Evolutionary conservation across 2,113 vertebrate genomes (phyloP).

Genomic region (Chaetorhynchus papuensis): DNA sequence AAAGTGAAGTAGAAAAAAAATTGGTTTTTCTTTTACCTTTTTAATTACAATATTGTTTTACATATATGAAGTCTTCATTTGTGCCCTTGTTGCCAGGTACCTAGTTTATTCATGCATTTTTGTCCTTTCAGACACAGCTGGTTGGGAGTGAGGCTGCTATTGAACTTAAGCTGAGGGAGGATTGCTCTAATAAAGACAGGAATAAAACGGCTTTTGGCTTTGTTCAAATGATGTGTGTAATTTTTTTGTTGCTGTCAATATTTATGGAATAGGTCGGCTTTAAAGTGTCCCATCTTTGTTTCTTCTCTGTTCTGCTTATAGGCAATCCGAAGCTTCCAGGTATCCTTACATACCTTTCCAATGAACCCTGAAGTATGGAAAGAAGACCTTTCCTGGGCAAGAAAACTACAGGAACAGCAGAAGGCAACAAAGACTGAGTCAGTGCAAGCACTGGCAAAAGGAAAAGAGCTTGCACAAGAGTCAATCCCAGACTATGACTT

Average conservation of each 20-base stretch:
- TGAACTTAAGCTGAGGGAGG: background rate
- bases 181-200: background rate
- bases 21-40: background rate
- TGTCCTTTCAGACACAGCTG: background rate
- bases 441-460: conserved; percentile 61
- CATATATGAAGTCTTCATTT: background rate
- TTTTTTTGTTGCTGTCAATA: background rate
- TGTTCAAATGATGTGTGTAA: background rate
- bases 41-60: background rate
- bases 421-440: conserved; percentile 63
- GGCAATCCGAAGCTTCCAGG: conserved; percentile 92
- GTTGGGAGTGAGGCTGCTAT: background rate
- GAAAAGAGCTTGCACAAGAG: conserved; percentile 68
- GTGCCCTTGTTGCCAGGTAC: background rate
- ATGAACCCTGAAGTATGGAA: conserved; percentile 85
- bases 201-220: background rate
- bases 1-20: background rate
- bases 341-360: conserved; percentile 87
- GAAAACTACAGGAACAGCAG: conserved; percentile 76
- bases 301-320: conserved; percentile 27
- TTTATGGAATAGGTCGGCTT: background rate
- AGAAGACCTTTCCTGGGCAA: conserved; percentile 90
- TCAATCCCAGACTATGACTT: conserved; percentile 92
- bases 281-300: background rate
- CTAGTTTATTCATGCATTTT: background rate